These are phyloP conservation scores for Sycon ciliatum DNA, from an alignment of 37 sponge, comb jelly and placozoan genomes.

Conservation along the genomic window DNA sequence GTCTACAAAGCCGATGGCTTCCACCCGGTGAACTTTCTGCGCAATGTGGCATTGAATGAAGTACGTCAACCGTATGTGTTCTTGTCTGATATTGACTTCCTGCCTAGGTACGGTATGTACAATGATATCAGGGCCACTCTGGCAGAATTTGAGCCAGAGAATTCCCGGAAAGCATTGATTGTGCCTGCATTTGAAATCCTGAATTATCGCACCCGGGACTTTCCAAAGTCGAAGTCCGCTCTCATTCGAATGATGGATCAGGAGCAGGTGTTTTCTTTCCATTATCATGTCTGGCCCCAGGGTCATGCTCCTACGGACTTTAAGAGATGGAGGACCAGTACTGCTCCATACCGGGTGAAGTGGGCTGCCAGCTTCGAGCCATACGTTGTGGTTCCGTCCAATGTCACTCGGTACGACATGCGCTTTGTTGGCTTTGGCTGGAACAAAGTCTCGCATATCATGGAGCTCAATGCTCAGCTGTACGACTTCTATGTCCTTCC, in stretches of 20 bases:
- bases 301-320: constrained; percentile 74
- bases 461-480: constrained; percentile 52
- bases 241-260: constrained; percentile 44
- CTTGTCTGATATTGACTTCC: constrained; percentile 74
- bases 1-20: constrained; percentile 45
- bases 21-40: constrained; percentile 75
- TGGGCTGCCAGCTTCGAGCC: constrained; percentile 79
- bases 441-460: constrained; percentile 89
- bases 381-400: constrained; percentile 51
- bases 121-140: constrained; percentile 37
- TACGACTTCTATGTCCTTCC: constrained; percentile 75
- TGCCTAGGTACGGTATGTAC: constrained; percentile 57
- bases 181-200: constrained; percentile 86
- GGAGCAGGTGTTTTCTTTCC: too few species aligned
- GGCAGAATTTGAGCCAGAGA: too few species aligned
- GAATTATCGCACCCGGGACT: constrained; percentile 38
- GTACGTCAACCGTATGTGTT: constrained; percentile 46
- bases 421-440: constrained; percentile 85
- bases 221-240: constrained; percentile 43
- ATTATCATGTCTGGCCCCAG: constrained; percentile 55
- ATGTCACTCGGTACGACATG: constrained; percentile 50
- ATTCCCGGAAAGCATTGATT: too few species aligned
- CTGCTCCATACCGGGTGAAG: constrained; percentile 49
- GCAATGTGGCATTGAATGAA: constrained; percentile 70
- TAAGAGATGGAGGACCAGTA: constrained; percentile 48